Percentiles rank a stretch among this genome's conserved stretches.
These are phyloP conservation scores for Euzophera pinguis DNA, from an alignment of 2,888 invertebrate genomes.

Conservation along the genomic window DNA sequence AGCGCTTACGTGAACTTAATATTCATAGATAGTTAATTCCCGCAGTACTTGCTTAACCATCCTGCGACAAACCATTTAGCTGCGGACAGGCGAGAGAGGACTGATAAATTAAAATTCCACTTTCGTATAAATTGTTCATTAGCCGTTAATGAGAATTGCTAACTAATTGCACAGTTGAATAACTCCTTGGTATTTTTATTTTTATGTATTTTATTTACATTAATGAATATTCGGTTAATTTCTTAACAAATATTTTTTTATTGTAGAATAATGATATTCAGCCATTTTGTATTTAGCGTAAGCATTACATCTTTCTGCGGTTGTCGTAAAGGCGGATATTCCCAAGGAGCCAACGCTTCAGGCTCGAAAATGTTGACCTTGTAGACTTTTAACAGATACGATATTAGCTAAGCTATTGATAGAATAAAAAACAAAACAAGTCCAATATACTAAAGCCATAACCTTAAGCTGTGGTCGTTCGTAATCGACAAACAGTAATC, in stretches of 20 bases:
- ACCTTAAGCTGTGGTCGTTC: neutral
- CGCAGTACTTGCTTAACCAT: neutral
- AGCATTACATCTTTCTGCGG: too few relatives aligned
- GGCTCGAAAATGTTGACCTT: too few relatives aligned
- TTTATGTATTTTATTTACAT: too few relatives aligned
- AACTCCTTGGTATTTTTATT: constrained; percentile 16
- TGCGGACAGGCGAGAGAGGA: neutral
- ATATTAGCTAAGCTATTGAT: neutral
- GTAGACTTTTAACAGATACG: too few relatives aligned
- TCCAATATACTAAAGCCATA: neutral
- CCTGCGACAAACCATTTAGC: neutral
- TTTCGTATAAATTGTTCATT: neutral
- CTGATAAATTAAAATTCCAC: neutral
- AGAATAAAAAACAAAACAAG: neutral
- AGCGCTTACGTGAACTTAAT: neutral
- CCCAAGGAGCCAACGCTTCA: too few relatives aligned
- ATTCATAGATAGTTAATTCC: constrained; percentile 5
- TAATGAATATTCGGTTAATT: too few relatives aligned
- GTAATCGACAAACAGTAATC: neutral
- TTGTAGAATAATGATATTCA: too few relatives aligned
- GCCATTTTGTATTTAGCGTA: too few relatives aligned
- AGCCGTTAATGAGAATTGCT: neutral
- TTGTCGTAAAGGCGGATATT: too few relatives aligned
- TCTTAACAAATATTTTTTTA: too few relatives aligned
- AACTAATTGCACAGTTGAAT: neutral